A percentile compares a stretch with the other conserved stretches of the same genome.
These are phyloP conservation scores for Eristalinus aeneus DNA, from an alignment of 2,888 invertebrate genomes.

Conservation along the genomic window DNA sequence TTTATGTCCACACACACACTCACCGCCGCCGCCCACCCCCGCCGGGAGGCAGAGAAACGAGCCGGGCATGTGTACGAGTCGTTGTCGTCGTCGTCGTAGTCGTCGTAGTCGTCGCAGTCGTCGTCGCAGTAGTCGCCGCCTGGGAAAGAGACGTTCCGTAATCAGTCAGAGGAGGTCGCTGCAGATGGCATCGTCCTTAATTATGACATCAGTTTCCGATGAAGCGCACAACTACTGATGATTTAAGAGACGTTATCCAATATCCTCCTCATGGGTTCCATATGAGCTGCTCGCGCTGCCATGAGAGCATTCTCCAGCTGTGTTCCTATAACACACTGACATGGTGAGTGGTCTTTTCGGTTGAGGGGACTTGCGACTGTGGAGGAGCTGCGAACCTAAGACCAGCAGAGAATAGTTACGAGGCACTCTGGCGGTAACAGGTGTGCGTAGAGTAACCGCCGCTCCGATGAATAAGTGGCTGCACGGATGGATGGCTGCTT, in stretches of 20 bases:
- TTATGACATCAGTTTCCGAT: constrained; percentile 64
- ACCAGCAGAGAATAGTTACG: background rate
- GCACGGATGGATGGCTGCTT: background rate
- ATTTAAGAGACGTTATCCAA: constrained; percentile 55
- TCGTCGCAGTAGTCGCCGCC: background rate
- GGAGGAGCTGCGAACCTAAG: background rate
- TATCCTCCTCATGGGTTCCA: constrained; percentile 30
- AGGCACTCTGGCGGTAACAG: constrained; percentile 4
- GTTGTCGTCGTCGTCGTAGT: background rate
- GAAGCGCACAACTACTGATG: constrained; percentile 41
- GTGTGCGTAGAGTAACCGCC: constrained; percentile 6
- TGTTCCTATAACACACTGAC: constrained; percentile 47
- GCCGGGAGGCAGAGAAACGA: background rate
- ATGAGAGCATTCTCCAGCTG: constrained; percentile 27
- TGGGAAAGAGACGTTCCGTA: constrained; percentile 41
- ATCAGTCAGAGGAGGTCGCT: constrained; percentile 68
- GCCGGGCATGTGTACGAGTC: background rate
- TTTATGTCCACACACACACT: constrained; percentile 26
- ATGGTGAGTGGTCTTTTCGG: constrained; percentile 28
- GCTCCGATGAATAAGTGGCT: background rate
- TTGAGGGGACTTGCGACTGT: background rate
- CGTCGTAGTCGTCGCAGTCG: background rate
- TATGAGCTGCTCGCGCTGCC: background rate
- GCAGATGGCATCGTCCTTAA: constrained; percentile 67
- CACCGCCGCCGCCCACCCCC: background rate